Evolutionary conservation across 2,113 vertebrate genomes (phyloP), one percentile per base, ranked within the genome.

Genomic region (Ciconia boyciana): DNA sequence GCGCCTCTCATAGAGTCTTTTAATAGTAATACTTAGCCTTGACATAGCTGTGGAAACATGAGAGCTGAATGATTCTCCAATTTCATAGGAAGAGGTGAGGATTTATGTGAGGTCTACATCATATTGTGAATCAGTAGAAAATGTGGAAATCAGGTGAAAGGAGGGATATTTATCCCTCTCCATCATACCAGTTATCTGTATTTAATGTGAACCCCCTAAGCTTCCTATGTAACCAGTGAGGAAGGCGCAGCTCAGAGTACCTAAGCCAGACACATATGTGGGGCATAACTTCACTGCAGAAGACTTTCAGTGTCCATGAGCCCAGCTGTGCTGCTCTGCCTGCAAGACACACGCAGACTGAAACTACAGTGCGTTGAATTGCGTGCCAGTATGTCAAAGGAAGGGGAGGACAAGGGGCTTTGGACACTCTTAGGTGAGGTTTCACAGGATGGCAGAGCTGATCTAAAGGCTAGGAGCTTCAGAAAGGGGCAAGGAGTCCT

Each of bases 181-280:
- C 9, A 7, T 76, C 25, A 20, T 32, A 71, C 4, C 32, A 64
- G 21, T 29, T 83, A 43, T 13, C 39, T 55, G 11, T 60, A 46
- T 71, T 82, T 66, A n/a, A 20, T 44, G 22, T 64, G 71, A 76
- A n/a, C 4, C 19, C 25, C 29, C 13, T 82, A 66, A 74, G 11
- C 11, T 64, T 74, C 19, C 60, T 11, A 0, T 4, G 4, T 55
- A 60, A 61, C 7, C 31, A 11, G 36, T 22, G n/a, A 87, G 41
- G 54, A 94, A 77, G 29, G 34, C 0, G 0, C 74, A 87, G 49
- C 39, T 84, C 19, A 34, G 43, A n/a, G 25, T 62, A 41, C 55
- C 32, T 82, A 29, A 28, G 16, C 0, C 0, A 75, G 46, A n/a
- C 52, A 34, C 26, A 4, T 2, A 13, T 1, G 1, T 34, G 34